These are phyloP conservation scores for Dicrostonyx torquatus DNA, from an alignment of 2,797 vertebrate species.

Conservation along the genomic window DNA sequence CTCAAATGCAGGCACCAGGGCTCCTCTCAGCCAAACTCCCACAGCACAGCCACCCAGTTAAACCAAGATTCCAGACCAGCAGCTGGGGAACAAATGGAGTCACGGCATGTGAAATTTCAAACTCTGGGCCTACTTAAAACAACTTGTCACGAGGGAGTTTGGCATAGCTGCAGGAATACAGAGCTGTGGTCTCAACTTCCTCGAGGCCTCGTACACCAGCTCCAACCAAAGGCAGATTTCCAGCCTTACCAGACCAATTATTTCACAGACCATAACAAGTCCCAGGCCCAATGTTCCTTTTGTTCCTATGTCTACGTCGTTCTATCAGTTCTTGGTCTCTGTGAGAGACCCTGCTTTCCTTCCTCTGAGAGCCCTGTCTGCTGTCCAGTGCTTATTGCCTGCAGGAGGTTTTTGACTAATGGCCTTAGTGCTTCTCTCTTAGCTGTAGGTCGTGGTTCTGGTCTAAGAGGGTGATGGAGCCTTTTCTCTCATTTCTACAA, in stretches of 20 bases:
- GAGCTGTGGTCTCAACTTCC: constrained; percentile 11
- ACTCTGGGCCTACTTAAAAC: constrained; percentile 7
- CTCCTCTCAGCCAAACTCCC: neutral
- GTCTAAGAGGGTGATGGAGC: constrained; percentile 46
- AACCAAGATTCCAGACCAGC: neutral
- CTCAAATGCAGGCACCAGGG: neutral
- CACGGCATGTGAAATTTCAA: neutral
- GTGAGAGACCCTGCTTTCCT: constrained; percentile 32
- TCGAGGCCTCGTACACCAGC: constrained; percentile 5
- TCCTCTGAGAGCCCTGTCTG: neutral
- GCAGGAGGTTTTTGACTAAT: constrained; percentile 52
- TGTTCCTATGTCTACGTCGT: constrained; percentile 67
- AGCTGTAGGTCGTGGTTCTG: constrained; percentile 25
- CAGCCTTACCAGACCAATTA: constrained; percentile 63
- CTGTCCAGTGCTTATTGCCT: neutral
- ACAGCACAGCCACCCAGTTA: neutral
- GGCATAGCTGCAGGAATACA: constrained; percentile 48
- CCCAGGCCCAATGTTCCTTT: constrained; percentile 57
- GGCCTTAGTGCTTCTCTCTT: neutral
- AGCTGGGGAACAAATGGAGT: neutral
- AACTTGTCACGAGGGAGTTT: constrained; percentile 3
- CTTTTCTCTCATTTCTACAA: constrained; percentile 23
- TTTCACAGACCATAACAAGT: constrained; percentile 64
- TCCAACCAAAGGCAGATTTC: constrained; percentile 62
- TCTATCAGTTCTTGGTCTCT: constrained; percentile 24